These are phyloP conservation scores for Noctua pronuba DNA, from an alignment of 2,888 invertebrate species.

Conservation along the genomic window DNA sequence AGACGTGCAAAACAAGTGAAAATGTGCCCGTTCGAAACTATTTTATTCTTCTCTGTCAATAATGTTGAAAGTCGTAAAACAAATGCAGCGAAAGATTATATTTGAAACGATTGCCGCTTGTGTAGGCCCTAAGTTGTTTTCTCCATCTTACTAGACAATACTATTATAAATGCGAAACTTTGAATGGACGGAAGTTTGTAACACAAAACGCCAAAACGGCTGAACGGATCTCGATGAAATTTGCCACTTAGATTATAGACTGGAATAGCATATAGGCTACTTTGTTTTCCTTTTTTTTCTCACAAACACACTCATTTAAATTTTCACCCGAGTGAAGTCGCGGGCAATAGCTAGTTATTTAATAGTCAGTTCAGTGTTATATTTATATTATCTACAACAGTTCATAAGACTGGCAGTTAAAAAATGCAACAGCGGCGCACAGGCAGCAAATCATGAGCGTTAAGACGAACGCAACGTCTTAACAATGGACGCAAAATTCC, in stretches of 20 bases:
- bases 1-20: too few species aligned
- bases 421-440: conserved; percentile 14
- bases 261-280: not conserved
- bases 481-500: conserved; percentile 68
- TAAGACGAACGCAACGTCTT: conserved; percentile 34
- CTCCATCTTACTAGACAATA: not conserved
- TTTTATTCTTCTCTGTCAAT: not conserved
- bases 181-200: not conserved
- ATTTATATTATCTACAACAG: conserved; percentile 15
- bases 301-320: not conserved
- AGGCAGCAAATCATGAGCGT: conserved; percentile 12
- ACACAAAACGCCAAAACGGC: not conserved
- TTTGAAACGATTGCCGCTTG: not conserved
- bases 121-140: not conserved
- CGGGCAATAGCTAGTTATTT: not conserved
- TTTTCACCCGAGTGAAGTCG: not conserved
- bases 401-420: not conserved
- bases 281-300: not conserved
- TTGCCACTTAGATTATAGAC: not conserved
- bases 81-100: not conserved
- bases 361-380: conserved; percentile 1
- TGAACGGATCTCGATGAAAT: not conserved
- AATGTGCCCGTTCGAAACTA: too few species aligned
- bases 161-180: not conserved
- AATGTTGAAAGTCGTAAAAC: not conserved